Conservation (phyloP, 2,113 vertebrate species). For the Propithecus coquereli region DNA sequence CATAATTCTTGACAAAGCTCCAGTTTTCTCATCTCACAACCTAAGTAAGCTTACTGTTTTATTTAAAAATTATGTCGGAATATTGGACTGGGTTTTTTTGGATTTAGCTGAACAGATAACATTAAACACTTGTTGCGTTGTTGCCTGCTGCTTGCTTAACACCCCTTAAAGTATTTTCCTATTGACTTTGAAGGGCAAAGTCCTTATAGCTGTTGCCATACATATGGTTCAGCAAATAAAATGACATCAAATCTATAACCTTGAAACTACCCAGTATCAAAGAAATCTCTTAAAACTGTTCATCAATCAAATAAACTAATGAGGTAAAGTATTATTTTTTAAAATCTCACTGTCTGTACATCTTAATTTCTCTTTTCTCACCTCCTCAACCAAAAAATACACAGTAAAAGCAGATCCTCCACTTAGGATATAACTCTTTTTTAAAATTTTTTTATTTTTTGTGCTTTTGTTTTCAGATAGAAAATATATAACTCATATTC, state of each 20-base stretch:
- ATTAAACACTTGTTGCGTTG: neutral
- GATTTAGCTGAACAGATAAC: neutral
- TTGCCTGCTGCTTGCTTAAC: neutral
- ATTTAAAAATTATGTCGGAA: neutral
- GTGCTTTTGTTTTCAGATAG: too few relatives aligned
- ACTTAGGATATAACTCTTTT: neutral
- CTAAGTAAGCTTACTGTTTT: neutral
- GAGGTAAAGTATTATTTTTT: neutral
- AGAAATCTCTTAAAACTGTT: neutral
- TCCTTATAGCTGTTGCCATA: neutral
- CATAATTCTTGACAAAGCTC: neutral
- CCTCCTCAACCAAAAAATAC: neutral
- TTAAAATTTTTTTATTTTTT: neutral
- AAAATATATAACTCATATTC: too few relatives aligned
- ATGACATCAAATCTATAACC: neutral
- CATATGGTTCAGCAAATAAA: neutral
- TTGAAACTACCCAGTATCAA: conserved; percentile 1
- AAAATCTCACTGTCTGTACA: neutral
- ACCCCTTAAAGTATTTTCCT: neutral
- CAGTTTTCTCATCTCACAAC: neutral
- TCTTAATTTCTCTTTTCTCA: neutral
- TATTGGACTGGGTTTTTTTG: neutral
- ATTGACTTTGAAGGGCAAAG: neutral
- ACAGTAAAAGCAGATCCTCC: neutral
- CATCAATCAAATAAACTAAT: neutral